Percentiles rank a stretch among this genome's conserved stretches.
Conservation (phyloP, 2,888 invertebrate species). For the Perizoma affinitatum region DNA sequence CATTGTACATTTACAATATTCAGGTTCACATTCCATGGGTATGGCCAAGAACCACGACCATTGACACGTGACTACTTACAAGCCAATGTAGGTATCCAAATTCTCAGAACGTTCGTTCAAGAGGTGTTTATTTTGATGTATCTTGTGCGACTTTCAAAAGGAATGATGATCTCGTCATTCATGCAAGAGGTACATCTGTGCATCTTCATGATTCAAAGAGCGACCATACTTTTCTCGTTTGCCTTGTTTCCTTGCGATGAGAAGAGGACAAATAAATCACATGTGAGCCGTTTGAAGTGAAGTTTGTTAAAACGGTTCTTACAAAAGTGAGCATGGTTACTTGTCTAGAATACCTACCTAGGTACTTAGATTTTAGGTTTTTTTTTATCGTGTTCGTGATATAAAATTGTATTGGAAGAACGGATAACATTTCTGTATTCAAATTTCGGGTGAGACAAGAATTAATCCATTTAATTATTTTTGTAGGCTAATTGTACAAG, state of each 20-base stretch:
- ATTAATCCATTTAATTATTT: no score
- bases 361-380: no score
- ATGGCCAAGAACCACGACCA: slow-evolving; percentile 31
- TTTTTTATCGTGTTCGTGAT: no score
- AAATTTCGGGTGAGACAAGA: no score
- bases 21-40: slow-evolving; percentile 40
- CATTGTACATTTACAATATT: slow-evolving; percentile 14
- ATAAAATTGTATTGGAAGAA: no score
- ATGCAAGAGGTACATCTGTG: slow-evolving; percentile 26
- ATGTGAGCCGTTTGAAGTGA: slow-evolving; percentile 28
- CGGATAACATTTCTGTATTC: no score
- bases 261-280: slow-evolving; percentile 31
- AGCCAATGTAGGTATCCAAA: slow-evolving; percentile 21
- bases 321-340: no score
- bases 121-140: slow-evolving; percentile 51
- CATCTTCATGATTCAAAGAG: slow-evolving; percentile 49
- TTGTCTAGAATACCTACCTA: no score
- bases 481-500: no score
- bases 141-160: slow-evolving; percentile 48
- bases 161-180: slow-evolving; percentile 30
- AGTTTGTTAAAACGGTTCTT: background rate
- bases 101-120: slow-evolving; percentile 56
- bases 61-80: slow-evolving; percentile 3
- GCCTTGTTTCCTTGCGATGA: slow-evolving; percentile 28
- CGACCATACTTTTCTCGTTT: slow-evolving; percentile 49